Evolutionary conservation across 2,797 vertebrate species (phyloP), one percentile per base, ranked within the genome.

Genomic region (Clarias pachynema): DNA sequence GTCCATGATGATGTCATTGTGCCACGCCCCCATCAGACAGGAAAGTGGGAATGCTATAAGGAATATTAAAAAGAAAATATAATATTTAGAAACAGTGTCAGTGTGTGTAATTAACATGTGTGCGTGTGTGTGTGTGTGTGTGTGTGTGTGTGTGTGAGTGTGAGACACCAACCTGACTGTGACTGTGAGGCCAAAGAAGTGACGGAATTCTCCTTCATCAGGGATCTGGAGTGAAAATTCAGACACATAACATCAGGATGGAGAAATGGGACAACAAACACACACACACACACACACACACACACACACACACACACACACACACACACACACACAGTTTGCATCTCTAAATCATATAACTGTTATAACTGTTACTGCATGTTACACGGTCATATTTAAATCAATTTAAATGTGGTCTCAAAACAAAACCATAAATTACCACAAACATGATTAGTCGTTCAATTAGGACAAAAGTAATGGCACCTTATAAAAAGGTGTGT

Each of bases 1-100:
- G 80, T 88, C 68, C 75, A 78, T 73, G 70, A 90, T 85, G 63
- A 88, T 73, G 40, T 90, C 87, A 68, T 69, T 85, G 84, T 88
- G 87, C 87, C 86, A 90, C 18, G 60, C 82, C 29, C 84, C 86
- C 80, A 88, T 73, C 40, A 90, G 65, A 68, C 82, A 87, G 4
- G 89, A 90, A 75, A 90, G 87, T 5, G 87, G 74, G 20, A 86
- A 29, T 53, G 75, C 89, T 90, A 56, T 24, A 40, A 69, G 78
- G 65, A 72, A 68, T 37, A 40, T 6, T 34, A 29, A 79, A 5
- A 82, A 29, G 14, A 87, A 62, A 53, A 53, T 53, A 12, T 14
- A 53, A 53, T 53, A 53, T 53, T 53, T 53, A 53, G 12, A 14
- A 53, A 53, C 49, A 53, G 29, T 59, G 74, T 59, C 26, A 5